A percentile compares a stretch with the other conserved stretches of the same genome.
Evolutionary conservation across 2,113 vertebrate species (phyloP).

Genomic region (Xyliphius kryptos): DNA sequence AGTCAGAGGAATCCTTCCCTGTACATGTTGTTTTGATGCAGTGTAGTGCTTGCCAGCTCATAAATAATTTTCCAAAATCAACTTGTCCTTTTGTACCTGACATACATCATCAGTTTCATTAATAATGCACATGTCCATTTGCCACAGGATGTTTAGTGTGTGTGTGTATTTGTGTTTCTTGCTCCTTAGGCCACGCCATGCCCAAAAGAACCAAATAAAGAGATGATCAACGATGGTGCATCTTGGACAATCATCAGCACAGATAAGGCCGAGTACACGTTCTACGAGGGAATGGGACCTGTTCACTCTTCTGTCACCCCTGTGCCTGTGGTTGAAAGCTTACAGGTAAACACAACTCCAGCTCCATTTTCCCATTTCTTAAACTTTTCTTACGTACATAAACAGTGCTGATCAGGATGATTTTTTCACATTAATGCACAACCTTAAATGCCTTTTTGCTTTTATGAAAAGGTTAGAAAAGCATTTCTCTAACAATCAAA

Average conservation of each 20-base stretch:
- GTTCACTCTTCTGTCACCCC: slow-evolving; percentile 95
- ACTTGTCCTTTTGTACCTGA: background rate
- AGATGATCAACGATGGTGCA: slow-evolving; percentile 99
- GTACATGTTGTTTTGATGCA: background rate
- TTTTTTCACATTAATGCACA: too few relatives aligned
- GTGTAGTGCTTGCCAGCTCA: background rate
- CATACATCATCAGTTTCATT: slow-evolving; percentile 5
- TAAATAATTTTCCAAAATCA: slow-evolving; percentile 1
- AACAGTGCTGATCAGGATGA: too few relatives aligned
- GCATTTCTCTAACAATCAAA: too few relatives aligned
- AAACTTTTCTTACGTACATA: too few relatives aligned
- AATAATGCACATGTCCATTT: slow-evolving; percentile 14
- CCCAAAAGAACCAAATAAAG: slow-evolving; percentile 99
- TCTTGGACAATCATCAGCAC: too few relatives aligned
- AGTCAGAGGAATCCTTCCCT: background rate
- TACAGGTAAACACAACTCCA: slow-evolving; percentile 71
- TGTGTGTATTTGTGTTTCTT: slow-evolving; percentile 9
- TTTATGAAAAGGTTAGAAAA: too few relatives aligned
- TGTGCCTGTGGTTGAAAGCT: slow-evolving; percentile 98
- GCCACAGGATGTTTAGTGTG: background rate
- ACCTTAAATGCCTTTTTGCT: too few relatives aligned
- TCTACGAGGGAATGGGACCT: slow-evolving; percentile 98
- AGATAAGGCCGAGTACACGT: slow-evolving; percentile 98
- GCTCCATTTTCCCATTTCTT: too few relatives aligned
- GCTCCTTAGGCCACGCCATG: slow-evolving; percentile 92